phyloP scores from a whole-genome alignment of 1,140 invertebrate species.

The Listronotus bonariensis region DNA sequence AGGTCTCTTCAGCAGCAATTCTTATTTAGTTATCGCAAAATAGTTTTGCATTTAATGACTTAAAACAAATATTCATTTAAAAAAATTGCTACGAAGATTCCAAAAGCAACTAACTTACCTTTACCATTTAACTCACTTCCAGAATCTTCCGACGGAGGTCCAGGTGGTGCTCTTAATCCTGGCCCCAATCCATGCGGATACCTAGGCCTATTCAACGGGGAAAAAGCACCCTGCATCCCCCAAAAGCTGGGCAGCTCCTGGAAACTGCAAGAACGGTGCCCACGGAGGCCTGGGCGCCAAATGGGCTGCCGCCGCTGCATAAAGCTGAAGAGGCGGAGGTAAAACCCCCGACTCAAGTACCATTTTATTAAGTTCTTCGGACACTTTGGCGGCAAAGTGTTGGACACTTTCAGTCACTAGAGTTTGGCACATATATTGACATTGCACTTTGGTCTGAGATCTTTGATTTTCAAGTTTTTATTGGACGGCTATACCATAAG shows the following conservation, averaged over 20 bases:
- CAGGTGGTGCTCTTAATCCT: slow-evolving; percentile 49
- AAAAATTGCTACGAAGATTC: no score
- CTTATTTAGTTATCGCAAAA: no score
- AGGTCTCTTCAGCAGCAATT: no score
- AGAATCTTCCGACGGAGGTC: slow-evolving; percentile 54
- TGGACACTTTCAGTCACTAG: slow-evolving; percentile 13
- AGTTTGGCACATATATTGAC: slow-evolving; percentile 11
- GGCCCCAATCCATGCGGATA: slow-evolving; percentile 49
- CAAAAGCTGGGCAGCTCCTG: slow-evolving; percentile 50
- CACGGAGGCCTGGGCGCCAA: slow-evolving; percentile 52
- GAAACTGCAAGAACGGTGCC: slow-evolving; percentile 55
- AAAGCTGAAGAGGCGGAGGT: slow-evolving; percentile 54
- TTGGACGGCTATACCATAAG: no score
- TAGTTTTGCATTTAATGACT: no score
- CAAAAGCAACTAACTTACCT: slow-evolving; percentile 42
- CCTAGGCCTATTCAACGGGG: slow-evolving; percentile 49
- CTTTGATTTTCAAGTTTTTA: background rate
- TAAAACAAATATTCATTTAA: no score
- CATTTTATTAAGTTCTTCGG: slow-evolving; percentile 46
- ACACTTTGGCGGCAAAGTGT: slow-evolving; percentile 36
- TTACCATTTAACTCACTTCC: slow-evolving; percentile 56
- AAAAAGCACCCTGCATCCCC: slow-evolving; percentile 53
- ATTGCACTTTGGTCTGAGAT: slow-evolving; percentile 20
- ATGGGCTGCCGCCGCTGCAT: slow-evolving; percentile 53
- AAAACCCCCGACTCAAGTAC: slow-evolving; percentile 54